Base-by-base conservation (phyloP, 1,140 invertebrate genomes). In the Bombus huntii region DNA sequence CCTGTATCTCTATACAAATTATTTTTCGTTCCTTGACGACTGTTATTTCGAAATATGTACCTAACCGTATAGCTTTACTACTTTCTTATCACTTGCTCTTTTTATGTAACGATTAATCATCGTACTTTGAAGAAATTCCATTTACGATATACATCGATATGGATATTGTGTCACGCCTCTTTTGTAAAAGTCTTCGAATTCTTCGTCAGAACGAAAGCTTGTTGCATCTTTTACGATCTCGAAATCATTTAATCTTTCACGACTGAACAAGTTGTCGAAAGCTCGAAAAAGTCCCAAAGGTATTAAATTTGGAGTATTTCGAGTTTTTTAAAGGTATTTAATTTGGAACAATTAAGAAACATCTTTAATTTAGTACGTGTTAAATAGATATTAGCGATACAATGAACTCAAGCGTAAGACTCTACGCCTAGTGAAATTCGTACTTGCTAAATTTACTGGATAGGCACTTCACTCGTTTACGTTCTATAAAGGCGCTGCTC, bases 261-360 rank as follows among this genome's bases (percentile, higher is more conserved):
- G 10, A 4, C 0, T 28, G 28, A 62, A n/a, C 59, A 12, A 12
- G 10, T 62, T 2, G 10, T 62, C 28, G 22, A 10, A 12, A 13
- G 10, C 9, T 62, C 3, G 3, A 10, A 28, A n/a, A 12, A n/a
- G 2, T n/a, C 1, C 12, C 1, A 62, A 62, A n/a, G n/a, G 12
- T 62, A 66, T 34, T 34, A 34, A 34, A 34, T 34, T 34, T 34
- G 34, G 34, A 34, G 34, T 34, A 34, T 34, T 34, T 34, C 0
- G 34, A 34, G 34, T 34, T 1, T 34, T 34, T 34, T 34, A 34
- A 34, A 34, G 34, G 34, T 34, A 34, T 34, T 34, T 3, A 66
- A 37, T 37, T 34, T 10, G 9, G 10, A 0, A 3, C 3, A 5
- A n/a, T 0, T 13, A n/a, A 13, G n/a, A 13, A 62, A 62, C 3